Base-by-base conservation (phyloP, 2,797 vertebrate species). In the Mus caroli region DNA sequence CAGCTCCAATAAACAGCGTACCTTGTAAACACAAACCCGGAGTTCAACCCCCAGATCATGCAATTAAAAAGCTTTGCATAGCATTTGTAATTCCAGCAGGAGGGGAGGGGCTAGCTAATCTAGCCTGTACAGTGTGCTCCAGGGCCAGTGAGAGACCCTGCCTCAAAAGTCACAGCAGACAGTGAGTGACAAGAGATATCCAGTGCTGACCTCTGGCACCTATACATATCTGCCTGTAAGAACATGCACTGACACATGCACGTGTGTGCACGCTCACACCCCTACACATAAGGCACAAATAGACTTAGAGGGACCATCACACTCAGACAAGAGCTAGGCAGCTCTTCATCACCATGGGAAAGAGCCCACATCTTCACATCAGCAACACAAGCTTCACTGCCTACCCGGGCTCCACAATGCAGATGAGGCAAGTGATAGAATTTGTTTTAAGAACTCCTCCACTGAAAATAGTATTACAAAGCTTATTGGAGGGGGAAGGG, bases 401-500 rank as follows among this genome's bases (percentile, higher is more conserved):
- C 67, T 52, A 14, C 43, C 69, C 4, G 31, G 34, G 13, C 64
- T 50, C 20, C 14, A 22, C 13, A 24, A 12, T 2, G 6, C 46
- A 91, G 40, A 50, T 4, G 24, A 56, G 34, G 64, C 37, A 83
- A 94, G 24, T 34, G 14, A 75, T 8, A 73, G 2, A 75, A 80
- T 46, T 83, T 9, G 3, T 85, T 96, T 69, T 37, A 94, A 50
- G 58, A 96, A 76, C 15, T 43, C 52, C 17, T 89, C 73, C 37
- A 54, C 0, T 91, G 43, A 92, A 92, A 86, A 92, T 50, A 24
- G 6, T 58, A 80, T 67, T 83, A 43, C 34, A 34, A 85, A 86
- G 60, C 2, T 93, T 94, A 11, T 15, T 13, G 64, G 43, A 37
- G 31, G 62, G 43, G 37, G 31, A 15, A 4, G 54, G 54, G 13